A percentile compares a stretch with the other conserved stretches of the same genome.
These are phyloP conservation scores for Ophioninae sp. DNA, from an alignment of 2,888 invertebrate species.

Conservation along the genomic window DNA sequence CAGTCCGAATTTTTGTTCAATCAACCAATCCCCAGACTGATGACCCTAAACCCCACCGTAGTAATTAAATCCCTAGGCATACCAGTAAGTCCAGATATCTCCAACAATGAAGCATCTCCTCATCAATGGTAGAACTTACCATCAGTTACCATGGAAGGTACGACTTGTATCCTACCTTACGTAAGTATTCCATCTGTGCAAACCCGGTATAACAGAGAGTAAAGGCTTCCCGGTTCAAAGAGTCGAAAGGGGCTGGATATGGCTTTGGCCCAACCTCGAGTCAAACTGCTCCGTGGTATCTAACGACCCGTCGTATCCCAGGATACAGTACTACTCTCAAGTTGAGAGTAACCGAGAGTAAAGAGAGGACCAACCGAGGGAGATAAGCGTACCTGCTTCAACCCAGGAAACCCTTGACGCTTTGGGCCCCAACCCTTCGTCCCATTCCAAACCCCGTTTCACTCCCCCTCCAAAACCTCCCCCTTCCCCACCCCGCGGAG, in stretches of 20 bases:
- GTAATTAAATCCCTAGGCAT: neutral
- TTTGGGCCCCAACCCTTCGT: slow-evolving; percentile 51
- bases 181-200: slow-evolving; percentile 50
- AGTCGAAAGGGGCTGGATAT: slow-evolving; percentile 26
- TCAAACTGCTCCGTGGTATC: slow-evolving; percentile 72
- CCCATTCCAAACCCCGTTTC: slow-evolving; percentile 9
- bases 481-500: slow-evolving; percentile 32
- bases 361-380: slow-evolving; percentile 35
- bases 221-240: slow-evolving; percentile 32
- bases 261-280: slow-evolving; percentile 75
- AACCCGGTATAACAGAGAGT: slow-evolving; percentile 6
- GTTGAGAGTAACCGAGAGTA: slow-evolving; percentile 35
- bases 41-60: no score
- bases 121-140: slow-evolving; percentile 35
- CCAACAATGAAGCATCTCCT: slow-evolving; percentile 5
- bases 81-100: neutral
- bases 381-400: slow-evolving; percentile 48
- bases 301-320: slow-evolving; percentile 65
- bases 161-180: slow-evolving; percentile 5
- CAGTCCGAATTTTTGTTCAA: no score
- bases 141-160: slow-evolving; percentile 8
- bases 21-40: no score
- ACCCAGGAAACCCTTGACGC: slow-evolving; percentile 48
- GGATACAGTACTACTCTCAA: slow-evolving; percentile 27
- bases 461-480: slow-evolving; percentile 1